phyloP scores from a whole-genome alignment of 1,140 invertebrate species.

The Drosophila pruinosa region DNA sequence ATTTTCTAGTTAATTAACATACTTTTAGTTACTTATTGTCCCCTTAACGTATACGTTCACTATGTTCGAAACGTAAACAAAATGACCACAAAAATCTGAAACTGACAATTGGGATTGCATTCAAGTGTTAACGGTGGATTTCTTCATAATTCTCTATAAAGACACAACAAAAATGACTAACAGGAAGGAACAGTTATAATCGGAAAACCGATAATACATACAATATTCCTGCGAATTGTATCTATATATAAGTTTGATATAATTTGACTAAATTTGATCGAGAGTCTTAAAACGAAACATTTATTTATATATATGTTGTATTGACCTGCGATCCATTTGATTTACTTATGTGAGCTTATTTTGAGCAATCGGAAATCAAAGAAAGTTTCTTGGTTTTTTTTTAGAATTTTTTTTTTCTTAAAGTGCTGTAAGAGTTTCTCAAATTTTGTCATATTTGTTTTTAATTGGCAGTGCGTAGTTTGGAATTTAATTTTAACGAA shows the following conservation, averaged over 20 bases:
- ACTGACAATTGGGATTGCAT: constrained; percentile 12
- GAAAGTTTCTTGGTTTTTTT: no score
- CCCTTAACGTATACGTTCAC: constrained; percentile 52
- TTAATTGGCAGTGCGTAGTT: constrained; percentile 17
- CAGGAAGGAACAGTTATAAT: neutral
- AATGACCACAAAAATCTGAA: constrained; percentile 5
- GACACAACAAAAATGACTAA: neutral
- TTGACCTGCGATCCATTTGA: neutral
- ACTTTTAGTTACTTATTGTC: constrained; percentile 57
- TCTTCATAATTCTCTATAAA: neutral
- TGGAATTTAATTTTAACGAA: neutral
- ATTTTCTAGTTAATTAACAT: constrained; percentile 21
- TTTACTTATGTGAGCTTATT: neutral
- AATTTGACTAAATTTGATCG: neutral
- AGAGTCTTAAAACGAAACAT: neutral
- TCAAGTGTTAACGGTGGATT: constrained; percentile 36
- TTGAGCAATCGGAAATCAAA: no score
- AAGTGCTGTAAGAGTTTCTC: constrained; percentile 4
- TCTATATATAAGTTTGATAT: neutral
- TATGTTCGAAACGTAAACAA: constrained; percentile 4
- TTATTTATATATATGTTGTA: neutral
- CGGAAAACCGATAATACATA: neutral
- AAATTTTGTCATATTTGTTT: constrained; percentile 15
- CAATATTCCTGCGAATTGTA: neutral
- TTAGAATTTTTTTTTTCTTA: neutral